phyloP scores from a whole-genome alignment of 2,113 vertebrate species.

The Lophius piscatorius region DNA sequence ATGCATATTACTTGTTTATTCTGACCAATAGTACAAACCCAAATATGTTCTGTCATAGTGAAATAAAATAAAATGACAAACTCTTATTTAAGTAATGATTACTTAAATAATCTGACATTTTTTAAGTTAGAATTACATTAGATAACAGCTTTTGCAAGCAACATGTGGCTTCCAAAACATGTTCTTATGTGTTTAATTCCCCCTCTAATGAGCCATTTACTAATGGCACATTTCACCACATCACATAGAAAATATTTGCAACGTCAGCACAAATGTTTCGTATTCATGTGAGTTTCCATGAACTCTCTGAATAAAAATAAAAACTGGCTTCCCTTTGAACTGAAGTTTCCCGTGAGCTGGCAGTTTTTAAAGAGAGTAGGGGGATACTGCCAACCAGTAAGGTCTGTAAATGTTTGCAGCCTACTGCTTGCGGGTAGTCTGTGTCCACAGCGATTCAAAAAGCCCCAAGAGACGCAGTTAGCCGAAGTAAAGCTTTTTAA shows the following conservation, averaged over 20 bases:
- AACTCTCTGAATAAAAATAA: slow-evolving; percentile 12
- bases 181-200: slow-evolving; percentile 4
- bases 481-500: slow-evolving; percentile 50
- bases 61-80: no score
- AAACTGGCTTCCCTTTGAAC: slow-evolving; percentile 36
- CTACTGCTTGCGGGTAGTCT: slow-evolving; percentile 35
- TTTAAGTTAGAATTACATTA: no score
- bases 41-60: no score
- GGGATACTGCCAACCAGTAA: slow-evolving; percentile 61
- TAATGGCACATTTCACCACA: slow-evolving; percentile 9
- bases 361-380: slow-evolving; percentile 50
- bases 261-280: slow-evolving; percentile 2
- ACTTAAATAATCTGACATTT: no score
- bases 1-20: no score
- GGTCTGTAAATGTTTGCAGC: slow-evolving; percentile 69
- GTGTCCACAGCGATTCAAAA: slow-evolving; percentile 48
- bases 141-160: slow-evolving; percentile 1
- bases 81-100: no score
- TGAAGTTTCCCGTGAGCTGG: slow-evolving; percentile 34
- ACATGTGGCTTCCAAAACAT: slow-evolving; percentile 14
- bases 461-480: slow-evolving; percentile 69
- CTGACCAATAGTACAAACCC: no score
- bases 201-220: slow-evolving; percentile 19
- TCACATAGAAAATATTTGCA: slow-evolving; percentile 11
- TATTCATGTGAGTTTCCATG: slow-evolving; percentile 14